Evolutionary conservation across 2,113 vertebrate genomes (phyloP).

Genomic region (Salvelinus alpinus): DNA sequence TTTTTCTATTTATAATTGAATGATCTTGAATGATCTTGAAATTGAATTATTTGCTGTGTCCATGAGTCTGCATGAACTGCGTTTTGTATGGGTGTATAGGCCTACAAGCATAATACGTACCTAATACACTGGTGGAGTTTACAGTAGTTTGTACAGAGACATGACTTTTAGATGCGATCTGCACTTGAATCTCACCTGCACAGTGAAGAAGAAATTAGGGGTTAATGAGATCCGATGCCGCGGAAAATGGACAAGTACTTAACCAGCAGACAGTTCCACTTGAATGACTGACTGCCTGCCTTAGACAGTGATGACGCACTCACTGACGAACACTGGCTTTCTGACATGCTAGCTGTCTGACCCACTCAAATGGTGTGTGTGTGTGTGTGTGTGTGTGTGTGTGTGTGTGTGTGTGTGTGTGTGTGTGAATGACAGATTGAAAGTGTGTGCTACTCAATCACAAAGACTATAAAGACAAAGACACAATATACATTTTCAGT

Average conservation of each 20-base stretch:
- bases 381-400: conserved; percentile 30
- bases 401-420: conserved; percentile 20
- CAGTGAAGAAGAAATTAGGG: conserved; percentile 35
- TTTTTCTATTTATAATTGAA: conserved; percentile 59
- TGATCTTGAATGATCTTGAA: conserved; percentile 41
- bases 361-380: conserved; percentile 37
- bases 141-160: conserved; percentile 57
- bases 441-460: conserved; percentile 15
- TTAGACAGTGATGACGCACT: conserved; percentile 38
- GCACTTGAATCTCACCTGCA: conserved; percentile 49
- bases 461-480: conserved; percentile 23
- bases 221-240: not conserved
- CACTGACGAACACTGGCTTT: conserved; percentile 42
- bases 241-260: conserved; percentile 14
- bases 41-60: conserved; percentile 50
- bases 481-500: conserved; percentile 5
- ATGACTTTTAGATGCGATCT: conserved; percentile 17
- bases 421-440: not conserved
- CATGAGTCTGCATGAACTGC: conserved; percentile 65
- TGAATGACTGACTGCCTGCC: conserved; percentile 33
- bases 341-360: conserved; percentile 24
- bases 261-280: conserved; percentile 22
- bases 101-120: conserved; percentile 36
- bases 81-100: conserved; percentile 28
- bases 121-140: conserved; percentile 46